Conservation (phyloP, 2,113 vertebrate genomes). For the Antennarius striatus region DNA sequence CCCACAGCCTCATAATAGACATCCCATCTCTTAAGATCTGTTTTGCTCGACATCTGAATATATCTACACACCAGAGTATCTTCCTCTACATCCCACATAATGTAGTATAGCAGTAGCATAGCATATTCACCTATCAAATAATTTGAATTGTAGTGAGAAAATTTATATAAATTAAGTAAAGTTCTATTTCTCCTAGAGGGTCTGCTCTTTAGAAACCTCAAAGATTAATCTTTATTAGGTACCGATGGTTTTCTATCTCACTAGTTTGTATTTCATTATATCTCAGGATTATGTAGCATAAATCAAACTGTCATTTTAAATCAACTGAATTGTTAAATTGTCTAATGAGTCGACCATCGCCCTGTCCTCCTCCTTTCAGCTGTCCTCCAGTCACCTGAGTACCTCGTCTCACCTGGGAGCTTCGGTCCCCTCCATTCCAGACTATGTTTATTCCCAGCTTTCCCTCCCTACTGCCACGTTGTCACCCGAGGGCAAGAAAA, state of each 20-base stretch:
- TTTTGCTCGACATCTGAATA: neutral
- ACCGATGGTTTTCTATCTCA: neutral
- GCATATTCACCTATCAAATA: neutral
- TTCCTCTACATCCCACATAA: neutral
- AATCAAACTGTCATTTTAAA: too few relatives aligned
- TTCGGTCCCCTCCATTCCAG: slow-evolving; percentile 89
- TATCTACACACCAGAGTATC: neutral
- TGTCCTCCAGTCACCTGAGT: slow-evolving; percentile 70
- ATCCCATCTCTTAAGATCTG: neutral
- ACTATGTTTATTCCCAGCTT: slow-evolving; percentile 86
- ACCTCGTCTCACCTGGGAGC: slow-evolving; percentile 74
- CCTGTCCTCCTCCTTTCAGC: slow-evolving; percentile 38
- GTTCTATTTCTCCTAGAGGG: neutral
- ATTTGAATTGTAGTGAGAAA: neutral
- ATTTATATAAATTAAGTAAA: neutral
- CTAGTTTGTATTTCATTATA: too few relatives aligned
- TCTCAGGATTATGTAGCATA: too few relatives aligned
- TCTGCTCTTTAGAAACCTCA: neutral
- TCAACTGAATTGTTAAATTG: neutral
- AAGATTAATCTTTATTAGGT: neutral
- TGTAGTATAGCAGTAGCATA: neutral
- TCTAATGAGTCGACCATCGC: neutral
- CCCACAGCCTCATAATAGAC: neutral
- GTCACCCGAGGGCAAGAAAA: slow-evolving; percentile 83
- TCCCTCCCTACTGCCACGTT: slow-evolving; percentile 70